A percentile compares a stretch with the other conserved stretches of the same genome.
Evolutionary conservation across 37 sponge, comb jelly and placozoan genomes (phyloP).

Genomic region (Cliona cf. orientalis): DNA sequence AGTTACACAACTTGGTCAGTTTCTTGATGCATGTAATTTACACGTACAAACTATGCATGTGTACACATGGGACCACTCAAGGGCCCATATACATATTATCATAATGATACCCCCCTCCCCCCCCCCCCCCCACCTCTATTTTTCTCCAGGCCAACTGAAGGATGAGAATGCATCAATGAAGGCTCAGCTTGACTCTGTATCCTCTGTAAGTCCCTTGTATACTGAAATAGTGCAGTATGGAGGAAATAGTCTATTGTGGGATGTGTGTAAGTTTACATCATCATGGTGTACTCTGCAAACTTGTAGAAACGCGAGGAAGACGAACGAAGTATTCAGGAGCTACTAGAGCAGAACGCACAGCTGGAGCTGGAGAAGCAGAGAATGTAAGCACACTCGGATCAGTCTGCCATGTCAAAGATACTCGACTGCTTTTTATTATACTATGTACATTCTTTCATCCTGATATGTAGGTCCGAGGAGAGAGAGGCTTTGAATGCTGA

Average conservation of each 20-base stretch:
- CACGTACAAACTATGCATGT: too few species aligned
- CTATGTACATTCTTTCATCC: neutral
- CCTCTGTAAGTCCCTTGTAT: slow-evolving; percentile 39
- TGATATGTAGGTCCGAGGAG: slow-evolving; percentile 35
- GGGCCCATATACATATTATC: too few species aligned
- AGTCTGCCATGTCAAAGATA: neutral
- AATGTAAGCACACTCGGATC: slow-evolving; percentile 11
- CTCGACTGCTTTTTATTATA: too few species aligned
- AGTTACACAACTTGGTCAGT: slow-evolving; percentile 28
- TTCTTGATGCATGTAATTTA: too few species aligned
- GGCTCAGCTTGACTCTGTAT: slow-evolving; percentile 64
- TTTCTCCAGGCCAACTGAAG: slow-evolving; percentile 48
- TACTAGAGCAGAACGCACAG: slow-evolving; percentile 85
- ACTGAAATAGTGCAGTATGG: neutral
- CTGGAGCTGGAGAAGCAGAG: slow-evolving; percentile 79
- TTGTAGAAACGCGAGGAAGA: slow-evolving; percentile 71
- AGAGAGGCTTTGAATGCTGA: slow-evolving; percentile 17
- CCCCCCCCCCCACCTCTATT: too few species aligned
- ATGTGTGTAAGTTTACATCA: neutral
- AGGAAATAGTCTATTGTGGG: too few species aligned
- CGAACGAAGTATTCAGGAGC: slow-evolving; percentile 61
- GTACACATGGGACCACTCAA: too few species aligned
- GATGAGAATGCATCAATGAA: slow-evolving; percentile 68
- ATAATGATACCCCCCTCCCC: too few species aligned
- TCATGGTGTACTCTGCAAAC: neutral